Evolutionary conservation across 2,113 vertebrate species (phyloP).

Genomic region (Sardina pilchardus): DNA sequence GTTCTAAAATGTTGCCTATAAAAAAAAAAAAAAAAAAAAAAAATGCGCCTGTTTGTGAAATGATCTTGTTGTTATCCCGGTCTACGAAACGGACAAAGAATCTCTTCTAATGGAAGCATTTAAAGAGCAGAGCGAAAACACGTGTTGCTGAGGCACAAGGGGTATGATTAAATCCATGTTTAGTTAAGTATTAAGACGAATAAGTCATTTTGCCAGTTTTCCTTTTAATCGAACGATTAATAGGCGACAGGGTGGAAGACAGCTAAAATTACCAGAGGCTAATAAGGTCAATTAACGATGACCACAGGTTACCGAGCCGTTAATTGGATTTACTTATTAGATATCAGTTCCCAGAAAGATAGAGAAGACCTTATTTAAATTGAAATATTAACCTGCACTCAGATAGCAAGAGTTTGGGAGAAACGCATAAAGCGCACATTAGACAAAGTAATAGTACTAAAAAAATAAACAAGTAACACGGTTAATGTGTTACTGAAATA

Average conservation of each 20-base stretch:
- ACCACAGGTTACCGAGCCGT: conserved; percentile 23
- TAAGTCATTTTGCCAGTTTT: neutral
- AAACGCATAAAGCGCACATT: neutral
- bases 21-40: too few relatives aligned
- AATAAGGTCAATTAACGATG: conserved; percentile 37
- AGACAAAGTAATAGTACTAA: neutral
- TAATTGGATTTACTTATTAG: conserved; percentile 28
- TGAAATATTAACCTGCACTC: neutral
- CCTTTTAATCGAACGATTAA: neutral
- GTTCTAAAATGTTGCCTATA: neutral
- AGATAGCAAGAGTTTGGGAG: neutral
- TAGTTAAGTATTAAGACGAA: conserved; percentile 35
- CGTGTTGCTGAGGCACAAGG: conserved; percentile 8
- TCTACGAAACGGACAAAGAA: neutral
- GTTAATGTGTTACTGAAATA: neutral
- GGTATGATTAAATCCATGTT: neutral
- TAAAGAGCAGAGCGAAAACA: neutral
- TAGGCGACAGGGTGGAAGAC: neutral
- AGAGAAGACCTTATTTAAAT: neutral
- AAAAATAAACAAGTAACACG: neutral
- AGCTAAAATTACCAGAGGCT: conserved; percentile 34
- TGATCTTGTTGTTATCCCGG: too few relatives aligned
- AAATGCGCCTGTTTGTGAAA: neutral
- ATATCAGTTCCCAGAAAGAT: neutral
- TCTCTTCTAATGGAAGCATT: neutral